A percentile compares a stretch with the other conserved stretches of the same genome.
phyloP scores from a whole-genome alignment of 23 tunicate genomes.

The Oikopleura vanhoeffeni region DNA sequence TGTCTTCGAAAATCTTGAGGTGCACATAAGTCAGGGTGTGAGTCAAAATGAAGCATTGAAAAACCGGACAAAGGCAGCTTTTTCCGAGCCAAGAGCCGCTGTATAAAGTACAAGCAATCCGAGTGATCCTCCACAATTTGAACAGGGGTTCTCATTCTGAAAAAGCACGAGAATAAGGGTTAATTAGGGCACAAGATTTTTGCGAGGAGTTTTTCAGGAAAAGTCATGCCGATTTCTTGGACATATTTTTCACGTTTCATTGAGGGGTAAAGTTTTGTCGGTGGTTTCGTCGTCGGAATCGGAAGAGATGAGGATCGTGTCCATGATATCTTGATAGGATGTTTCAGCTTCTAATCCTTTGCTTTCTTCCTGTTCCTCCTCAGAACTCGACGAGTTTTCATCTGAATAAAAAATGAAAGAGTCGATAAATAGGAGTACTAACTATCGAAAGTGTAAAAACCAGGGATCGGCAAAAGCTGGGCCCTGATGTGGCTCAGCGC shows the following conservation, averaged over 20 bases:
- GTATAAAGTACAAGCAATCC: constrained; percentile 1
- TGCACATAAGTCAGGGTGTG: constrained; percentile 5
- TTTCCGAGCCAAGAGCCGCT: background rate
- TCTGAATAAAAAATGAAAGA: no score
- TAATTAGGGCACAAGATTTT: no score
- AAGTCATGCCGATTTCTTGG: no score
- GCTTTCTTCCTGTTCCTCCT: background rate
- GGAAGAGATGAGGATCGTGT: background rate
- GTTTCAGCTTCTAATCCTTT: background rate
- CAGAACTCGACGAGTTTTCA: background rate
- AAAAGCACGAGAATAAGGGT: no score
- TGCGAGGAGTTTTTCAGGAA: no score
- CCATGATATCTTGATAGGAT: background rate
- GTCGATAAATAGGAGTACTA: no score
- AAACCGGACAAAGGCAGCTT: background rate
- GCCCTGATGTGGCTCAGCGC: no score
- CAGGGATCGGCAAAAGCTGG: no score
- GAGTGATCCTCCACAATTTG: constrained; percentile 10
- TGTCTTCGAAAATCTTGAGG: background rate
- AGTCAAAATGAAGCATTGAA: background rate
- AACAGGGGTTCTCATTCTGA: background rate
- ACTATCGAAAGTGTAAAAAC: no score
- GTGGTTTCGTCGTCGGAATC: background rate
- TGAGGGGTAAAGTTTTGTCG: no score
- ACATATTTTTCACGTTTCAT: no score